Percentiles rank a stretch among this genome's conserved stretches.
These are phyloP conservation scores for Zaprionus kolodkinae DNA, from an alignment of 1,140 invertebrate species.

Conservation along the genomic window DNA sequence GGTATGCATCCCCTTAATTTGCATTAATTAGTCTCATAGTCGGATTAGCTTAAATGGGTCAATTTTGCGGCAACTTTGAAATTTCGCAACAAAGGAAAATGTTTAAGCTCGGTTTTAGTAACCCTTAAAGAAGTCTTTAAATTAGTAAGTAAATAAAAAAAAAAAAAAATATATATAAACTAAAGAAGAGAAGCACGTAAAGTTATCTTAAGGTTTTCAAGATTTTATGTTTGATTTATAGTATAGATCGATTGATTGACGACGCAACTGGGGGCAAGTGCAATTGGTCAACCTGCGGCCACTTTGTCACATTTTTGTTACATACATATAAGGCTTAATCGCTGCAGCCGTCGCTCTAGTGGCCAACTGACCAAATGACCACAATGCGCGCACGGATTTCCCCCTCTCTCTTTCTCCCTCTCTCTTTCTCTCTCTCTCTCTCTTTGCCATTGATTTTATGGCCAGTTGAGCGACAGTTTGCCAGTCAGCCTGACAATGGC, in stretches of 20 bases:
- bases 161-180: too few species aligned
- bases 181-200: too few species aligned
- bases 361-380: constrained; percentile 47
- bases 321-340: constrained; percentile 32
- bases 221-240: too few species aligned
- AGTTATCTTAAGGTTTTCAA: too few species aligned
- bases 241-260: too few species aligned
- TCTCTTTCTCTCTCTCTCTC: not conserved
- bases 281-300: constrained; percentile 35
- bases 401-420: not conserved
- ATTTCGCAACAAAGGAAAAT: not conserved
- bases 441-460: constrained; percentile 56
- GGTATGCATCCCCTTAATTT: constrained; percentile 43
- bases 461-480: constrained; percentile 25
- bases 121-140: not conserved
- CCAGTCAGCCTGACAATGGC: constrained; percentile 8
- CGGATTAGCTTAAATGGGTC: constrained; percentile 44
- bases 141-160: too few species aligned
- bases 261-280: not conserved
- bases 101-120: not conserved
- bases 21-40: constrained; percentile 53
- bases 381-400: constrained; percentile 44
- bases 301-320: constrained; percentile 32
- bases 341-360: constrained; percentile 37
- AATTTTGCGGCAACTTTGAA: constrained; percentile 12